Percentiles rank a stretch among this genome's conserved stretches.
Evolutionary conservation across 2,797 vertebrate genomes (phyloP).

Genomic region (Brachymystax lenok): DNA sequence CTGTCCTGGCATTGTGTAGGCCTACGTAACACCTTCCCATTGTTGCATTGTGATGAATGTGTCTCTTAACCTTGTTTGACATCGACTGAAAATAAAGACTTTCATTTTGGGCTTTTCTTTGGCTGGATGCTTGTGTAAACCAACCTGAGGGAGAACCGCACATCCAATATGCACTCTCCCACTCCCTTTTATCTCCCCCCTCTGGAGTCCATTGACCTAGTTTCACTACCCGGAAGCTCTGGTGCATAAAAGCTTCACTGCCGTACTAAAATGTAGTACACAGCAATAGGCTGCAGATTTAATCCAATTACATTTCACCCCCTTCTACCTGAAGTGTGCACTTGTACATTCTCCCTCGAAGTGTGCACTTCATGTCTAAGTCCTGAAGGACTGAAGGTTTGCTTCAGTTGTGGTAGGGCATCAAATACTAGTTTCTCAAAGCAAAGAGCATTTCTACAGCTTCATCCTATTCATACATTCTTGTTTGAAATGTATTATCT

Average conservation of each 20-base stretch:
- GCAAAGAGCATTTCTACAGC: too few species aligned
- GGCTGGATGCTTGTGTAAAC: background rate
- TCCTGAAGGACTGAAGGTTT: too few species aligned
- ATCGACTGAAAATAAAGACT: constrained; percentile 5
- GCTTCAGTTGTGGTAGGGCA: too few species aligned
- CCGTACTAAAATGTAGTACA: background rate
- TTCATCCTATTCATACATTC: too few species aligned
- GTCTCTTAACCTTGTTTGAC: constrained; percentile 2
- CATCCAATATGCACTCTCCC: background rate
- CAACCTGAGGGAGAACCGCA: background rate
- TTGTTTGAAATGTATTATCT: too few species aligned
- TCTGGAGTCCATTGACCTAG: background rate
- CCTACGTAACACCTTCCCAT: background rate
- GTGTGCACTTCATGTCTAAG: too few species aligned
- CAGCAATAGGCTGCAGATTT: background rate
- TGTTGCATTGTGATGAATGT: constrained; percentile 11
- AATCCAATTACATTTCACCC: background rate
- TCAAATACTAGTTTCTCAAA: too few species aligned
- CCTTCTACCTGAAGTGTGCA: background rate
- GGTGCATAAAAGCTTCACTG: background rate
- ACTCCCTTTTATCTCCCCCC: background rate
- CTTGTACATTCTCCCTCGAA: too few species aligned
- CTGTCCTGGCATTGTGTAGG: background rate
- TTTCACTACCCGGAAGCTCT: background rate
- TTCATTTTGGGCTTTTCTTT: background rate